Evolutionary conservation across 2,113 vertebrate genomes (phyloP).

Genomic region (Thalassoma bifasciatum): DNA sequence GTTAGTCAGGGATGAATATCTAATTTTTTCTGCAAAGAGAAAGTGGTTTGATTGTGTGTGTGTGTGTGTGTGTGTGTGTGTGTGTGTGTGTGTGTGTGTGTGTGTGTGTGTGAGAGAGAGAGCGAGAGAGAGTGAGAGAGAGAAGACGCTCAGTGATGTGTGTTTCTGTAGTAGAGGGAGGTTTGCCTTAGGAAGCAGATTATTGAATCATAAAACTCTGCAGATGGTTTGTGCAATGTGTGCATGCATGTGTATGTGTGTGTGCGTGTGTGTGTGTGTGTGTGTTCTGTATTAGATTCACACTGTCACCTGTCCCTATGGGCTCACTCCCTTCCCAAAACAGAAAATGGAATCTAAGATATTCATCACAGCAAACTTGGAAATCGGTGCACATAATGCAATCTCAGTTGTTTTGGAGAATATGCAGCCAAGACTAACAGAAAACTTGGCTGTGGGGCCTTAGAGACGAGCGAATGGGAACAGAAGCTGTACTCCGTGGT

Average conservation of each 20-base stretch:
- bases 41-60: neutral
- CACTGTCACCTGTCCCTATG: slow-evolving; percentile 63
- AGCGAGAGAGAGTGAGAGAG: too few species aligned
- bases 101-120: slow-evolving; percentile 33
- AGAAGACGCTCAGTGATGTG: slow-evolving; percentile 54
- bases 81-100: neutral
- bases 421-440: slow-evolving; percentile 56
- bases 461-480: slow-evolving; percentile 70
- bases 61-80: too few species aligned
- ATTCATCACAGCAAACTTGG: slow-evolving; percentile 72
- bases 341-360: slow-evolving; percentile 67
- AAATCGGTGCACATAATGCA: slow-evolving; percentile 65
- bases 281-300: slow-evolving; percentile 40
- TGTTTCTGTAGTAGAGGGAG: slow-evolving; percentile 45
- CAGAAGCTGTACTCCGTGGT: slow-evolving; percentile 67
- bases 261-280: slow-evolving; percentile 47
- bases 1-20: slow-evolving; percentile 61
- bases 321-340: slow-evolving; percentile 59
- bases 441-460: slow-evolving; percentile 72
- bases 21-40: slow-evolving; percentile 48
- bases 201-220: slow-evolving; percentile 77
- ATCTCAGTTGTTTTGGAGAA: slow-evolving; percentile 72
- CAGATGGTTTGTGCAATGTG: slow-evolving; percentile 54
- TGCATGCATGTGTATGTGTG: slow-evolving; percentile 10
- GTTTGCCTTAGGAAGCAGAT: slow-evolving; percentile 70